Evolutionary conservation across 2,113 vertebrate species (phyloP).

Genomic region (Gorsachius goisagi): DNA sequence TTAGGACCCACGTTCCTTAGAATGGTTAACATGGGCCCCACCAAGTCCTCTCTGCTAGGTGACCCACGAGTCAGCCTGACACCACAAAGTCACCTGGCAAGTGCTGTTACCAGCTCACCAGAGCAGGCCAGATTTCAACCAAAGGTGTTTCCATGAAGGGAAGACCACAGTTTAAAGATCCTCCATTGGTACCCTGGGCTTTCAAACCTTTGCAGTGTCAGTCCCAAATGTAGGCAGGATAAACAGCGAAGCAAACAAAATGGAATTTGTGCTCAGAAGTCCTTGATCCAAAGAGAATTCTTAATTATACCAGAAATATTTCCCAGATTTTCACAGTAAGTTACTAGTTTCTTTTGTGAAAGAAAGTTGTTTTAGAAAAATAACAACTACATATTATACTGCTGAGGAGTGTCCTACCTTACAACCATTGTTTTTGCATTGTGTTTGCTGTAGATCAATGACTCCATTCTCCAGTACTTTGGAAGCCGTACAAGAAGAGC

Average conservation of each 20-base stretch:
- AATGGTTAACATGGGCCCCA: neutral
- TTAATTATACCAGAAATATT: neutral
- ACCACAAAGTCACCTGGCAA: neutral
- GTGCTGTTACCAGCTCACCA: neutral
- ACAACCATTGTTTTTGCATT: neutral
- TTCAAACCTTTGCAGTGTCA: neutral
- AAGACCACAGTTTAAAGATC: neutral
- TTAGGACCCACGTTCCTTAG: neutral
- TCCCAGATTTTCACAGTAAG: neutral
- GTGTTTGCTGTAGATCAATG: slow-evolving; percentile 64
- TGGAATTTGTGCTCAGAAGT: neutral
- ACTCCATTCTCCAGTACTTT: slow-evolving; percentile 46
- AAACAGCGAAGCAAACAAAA: neutral
- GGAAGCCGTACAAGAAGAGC: slow-evolving; percentile 59
- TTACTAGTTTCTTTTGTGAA: neutral
- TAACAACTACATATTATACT: neutral
- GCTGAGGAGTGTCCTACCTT: neutral
- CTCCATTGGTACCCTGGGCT: neutral
- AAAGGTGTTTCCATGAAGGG: neutral
- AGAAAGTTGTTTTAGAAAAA: neutral
- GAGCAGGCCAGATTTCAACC: neutral
- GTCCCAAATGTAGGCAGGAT: neutral
- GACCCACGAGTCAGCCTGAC: neutral
- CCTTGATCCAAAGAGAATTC: neutral
- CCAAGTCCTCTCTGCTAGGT: neutral